phyloP scores from a whole-genome alignment of 2,888 invertebrate genomes.

The Latrodectus elegans region DNA sequence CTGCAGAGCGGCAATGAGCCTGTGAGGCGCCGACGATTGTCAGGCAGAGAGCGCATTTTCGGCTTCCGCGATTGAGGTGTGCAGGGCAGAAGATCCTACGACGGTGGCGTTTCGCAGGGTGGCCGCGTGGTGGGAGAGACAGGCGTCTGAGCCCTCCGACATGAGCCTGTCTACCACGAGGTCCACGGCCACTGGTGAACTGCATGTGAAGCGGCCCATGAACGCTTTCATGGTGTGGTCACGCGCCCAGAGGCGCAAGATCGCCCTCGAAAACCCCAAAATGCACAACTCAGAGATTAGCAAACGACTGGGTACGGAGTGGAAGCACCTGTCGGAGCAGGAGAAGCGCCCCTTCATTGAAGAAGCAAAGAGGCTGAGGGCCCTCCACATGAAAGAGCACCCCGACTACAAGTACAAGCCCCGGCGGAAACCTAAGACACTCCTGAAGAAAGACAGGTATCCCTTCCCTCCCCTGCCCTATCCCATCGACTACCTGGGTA shows the following conservation, averaged over 20 bases:
- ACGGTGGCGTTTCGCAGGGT: conserved; percentile 67
- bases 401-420: conserved; percentile 77
- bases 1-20: neutral
- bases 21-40: neutral
- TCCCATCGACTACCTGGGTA: conserved; percentile 68
- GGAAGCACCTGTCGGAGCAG: conserved; percentile 76
- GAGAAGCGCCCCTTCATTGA: conserved; percentile 77
- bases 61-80: conserved; percentile 50
- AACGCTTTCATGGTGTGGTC: conserved; percentile 78
- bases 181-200: conserved; percentile 62
- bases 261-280: conserved; percentile 77
- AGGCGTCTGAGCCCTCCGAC: conserved; percentile 50
- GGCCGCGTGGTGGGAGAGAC: conserved; percentile 65
- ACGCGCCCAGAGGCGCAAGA: conserved; percentile 76
- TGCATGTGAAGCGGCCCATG: conserved; percentile 77
- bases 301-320: conserved; percentile 76
- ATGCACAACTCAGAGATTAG: conserved; percentile 78
- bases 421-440: conserved; percentile 73
- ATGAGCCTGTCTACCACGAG: conserved; percentile 69
- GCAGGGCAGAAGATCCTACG: conserved; percentile 42
- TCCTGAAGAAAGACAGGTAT: conserved; percentile 85
- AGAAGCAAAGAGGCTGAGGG: conserved; percentile 76
- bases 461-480: conserved; percentile 86
- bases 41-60: neutral
- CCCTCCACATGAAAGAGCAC: conserved; percentile 77